phyloP scores from a whole-genome alignment of 1,140 invertebrate species.

The Rhopalosiphum padi region DNA sequence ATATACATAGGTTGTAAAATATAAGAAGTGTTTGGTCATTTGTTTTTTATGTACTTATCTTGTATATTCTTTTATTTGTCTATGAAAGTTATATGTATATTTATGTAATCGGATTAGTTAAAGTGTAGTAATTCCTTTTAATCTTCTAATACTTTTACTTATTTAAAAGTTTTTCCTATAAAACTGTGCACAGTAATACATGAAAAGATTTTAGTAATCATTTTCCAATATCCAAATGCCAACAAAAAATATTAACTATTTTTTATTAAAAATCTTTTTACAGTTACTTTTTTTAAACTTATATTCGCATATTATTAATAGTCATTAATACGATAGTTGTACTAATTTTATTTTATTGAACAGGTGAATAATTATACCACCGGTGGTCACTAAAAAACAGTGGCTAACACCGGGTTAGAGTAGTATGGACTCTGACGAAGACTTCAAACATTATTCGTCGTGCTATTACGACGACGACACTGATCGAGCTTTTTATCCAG shows the following conservation, averaged over 20 bases:
- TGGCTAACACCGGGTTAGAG: conserved; percentile 38
- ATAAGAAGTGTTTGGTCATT: background rate
- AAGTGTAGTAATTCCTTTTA: too few relatives aligned
- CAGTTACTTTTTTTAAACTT: background rate
- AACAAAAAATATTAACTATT: background rate
- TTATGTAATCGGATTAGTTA: background rate
- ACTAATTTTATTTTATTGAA: background rate
- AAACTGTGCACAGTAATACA: background rate
- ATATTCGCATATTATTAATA: background rate
- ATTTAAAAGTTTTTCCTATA: background rate
- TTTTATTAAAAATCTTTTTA: background rate
- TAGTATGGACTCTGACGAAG: conserved; percentile 53
- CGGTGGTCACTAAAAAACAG: conserved; percentile 24
- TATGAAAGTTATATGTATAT: background rate
- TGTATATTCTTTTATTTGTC: background rate
- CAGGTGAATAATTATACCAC: background rate
- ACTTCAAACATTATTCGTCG: conserved; percentile 53
- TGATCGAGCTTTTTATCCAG: conserved; percentile 45
- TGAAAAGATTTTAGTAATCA: background rate
- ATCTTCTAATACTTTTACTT: background rate
- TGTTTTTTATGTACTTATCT: background rate
- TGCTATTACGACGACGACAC: conserved; percentile 50
- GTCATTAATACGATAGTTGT: background rate
- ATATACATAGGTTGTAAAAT: background rate
- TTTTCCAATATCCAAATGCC: background rate